phyloP scores from a whole-genome alignment of 1,140 invertebrate genomes.

The Oreohelix idahoensis region DNA sequence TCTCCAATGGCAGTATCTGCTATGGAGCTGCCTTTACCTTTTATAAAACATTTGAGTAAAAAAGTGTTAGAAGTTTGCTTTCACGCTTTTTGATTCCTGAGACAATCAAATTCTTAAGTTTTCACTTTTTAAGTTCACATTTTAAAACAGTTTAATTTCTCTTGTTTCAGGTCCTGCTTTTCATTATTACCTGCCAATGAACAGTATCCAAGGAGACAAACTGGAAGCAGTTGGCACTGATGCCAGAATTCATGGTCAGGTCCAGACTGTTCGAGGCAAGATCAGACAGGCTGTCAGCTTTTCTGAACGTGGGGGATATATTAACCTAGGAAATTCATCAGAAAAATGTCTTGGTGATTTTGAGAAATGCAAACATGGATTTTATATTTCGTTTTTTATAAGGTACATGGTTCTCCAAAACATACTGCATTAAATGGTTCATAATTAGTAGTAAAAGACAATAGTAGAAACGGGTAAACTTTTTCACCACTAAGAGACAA shows the following conservation, averaged over 20 bases:
- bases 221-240: slow-evolving; percentile 47
- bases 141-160: background rate
- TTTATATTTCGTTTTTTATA: slow-evolving; percentile 66
- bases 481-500: no score
- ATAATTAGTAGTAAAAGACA: no score
- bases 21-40: no score
- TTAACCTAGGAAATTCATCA: slow-evolving; percentile 58
- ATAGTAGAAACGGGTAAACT: no score
- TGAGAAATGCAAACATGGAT: slow-evolving; percentile 61
- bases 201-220: slow-evolving; percentile 49
- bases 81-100: no score
- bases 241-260: slow-evolving; percentile 51
- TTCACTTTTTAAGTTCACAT: no score
- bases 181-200: slow-evolving; percentile 64
- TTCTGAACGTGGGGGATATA: slow-evolving; percentile 56
- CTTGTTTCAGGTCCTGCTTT: slow-evolving; percentile 61
- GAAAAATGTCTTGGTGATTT: slow-evolving; percentile 65
- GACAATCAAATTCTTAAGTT: no score
- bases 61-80: no score
- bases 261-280: slow-evolving; percentile 52
- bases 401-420: slow-evolving; percentile 20
- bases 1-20: no score
- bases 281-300: slow-evolving; percentile 57
- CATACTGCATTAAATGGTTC: no score
- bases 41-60: no score